Conservation (phyloP, 2,113 vertebrate species). For the Eidolon helvum region DNA sequence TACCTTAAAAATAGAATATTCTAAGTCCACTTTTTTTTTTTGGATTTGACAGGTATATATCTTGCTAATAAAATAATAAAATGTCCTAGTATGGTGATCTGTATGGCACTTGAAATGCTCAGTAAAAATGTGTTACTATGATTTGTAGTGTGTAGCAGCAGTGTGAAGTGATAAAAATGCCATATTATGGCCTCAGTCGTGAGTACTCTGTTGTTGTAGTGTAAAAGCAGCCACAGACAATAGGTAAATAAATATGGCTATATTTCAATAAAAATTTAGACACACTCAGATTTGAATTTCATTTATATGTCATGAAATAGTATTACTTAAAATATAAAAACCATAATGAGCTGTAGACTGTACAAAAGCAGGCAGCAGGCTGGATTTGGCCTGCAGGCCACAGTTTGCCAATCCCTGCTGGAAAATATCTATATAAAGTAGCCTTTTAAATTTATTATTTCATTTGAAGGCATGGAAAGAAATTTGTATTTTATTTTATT, state of each 20-base stretch:
- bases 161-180: background rate
- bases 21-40: background rate
- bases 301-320: background rate
- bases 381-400: background rate
- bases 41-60: background rate
- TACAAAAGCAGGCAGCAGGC: background rate
- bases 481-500: background rate
- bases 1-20: background rate
- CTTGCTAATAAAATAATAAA: background rate
- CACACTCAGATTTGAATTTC: background rate
- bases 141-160: background rate
- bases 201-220: background rate
- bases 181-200: background rate
- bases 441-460: background rate
- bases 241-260: background rate
- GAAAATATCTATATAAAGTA: background rate
- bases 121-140: background rate
- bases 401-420: background rate
- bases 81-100: background rate
- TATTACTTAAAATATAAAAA: background rate
- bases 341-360: background rate
- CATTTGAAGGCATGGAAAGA: background rate
- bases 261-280: background rate
- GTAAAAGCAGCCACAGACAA: background rate
- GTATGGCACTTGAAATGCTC: background rate